Evolutionary conservation across 2,113 vertebrate genomes (phyloP).

Genomic region (Noturus placidus): DNA sequence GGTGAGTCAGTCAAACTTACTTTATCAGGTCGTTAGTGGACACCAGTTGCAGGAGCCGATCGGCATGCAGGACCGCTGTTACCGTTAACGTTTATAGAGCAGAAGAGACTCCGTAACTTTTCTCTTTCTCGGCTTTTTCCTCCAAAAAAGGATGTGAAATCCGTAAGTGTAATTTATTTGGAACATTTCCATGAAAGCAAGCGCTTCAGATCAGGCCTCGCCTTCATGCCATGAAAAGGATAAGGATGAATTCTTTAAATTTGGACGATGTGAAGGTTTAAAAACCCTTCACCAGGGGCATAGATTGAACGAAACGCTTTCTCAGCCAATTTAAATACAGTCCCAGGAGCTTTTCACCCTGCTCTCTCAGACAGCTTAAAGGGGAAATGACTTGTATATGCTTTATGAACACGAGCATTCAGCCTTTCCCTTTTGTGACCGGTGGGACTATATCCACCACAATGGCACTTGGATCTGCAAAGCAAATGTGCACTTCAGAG

Average conservation of each 20-base stretch:
- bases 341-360: conserved; percentile 14
- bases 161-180: conserved; percentile 35
- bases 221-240: conserved; percentile 24
- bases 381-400: conserved; percentile 21
- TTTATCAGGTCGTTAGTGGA: not conserved
- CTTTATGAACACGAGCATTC: conserved; percentile 25
- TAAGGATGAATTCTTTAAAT: conserved; percentile 41
- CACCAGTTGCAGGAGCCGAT: not conserved
- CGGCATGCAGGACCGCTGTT: not conserved
- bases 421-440: conserved; percentile 13
- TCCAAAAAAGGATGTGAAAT: not conserved
- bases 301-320: conserved; percentile 17
- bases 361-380: conserved; percentile 15
- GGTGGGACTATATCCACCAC: not conserved
- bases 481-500: conserved; percentile 52
- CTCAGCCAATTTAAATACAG: conserved; percentile 38
- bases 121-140: not conserved
- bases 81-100: not conserved
- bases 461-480: conserved; percentile 22
- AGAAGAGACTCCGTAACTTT: not conserved
- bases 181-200: conserved; percentile 22
- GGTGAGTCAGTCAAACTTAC: conserved; percentile 4
- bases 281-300: conserved; percentile 25
- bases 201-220: not conserved
- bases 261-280: conserved; percentile 37